These are phyloP conservation scores for Ptychochromis oligacanthus DNA, from an alignment of 2,113 vertebrate genomes.

Conservation along the genomic window DNA sequence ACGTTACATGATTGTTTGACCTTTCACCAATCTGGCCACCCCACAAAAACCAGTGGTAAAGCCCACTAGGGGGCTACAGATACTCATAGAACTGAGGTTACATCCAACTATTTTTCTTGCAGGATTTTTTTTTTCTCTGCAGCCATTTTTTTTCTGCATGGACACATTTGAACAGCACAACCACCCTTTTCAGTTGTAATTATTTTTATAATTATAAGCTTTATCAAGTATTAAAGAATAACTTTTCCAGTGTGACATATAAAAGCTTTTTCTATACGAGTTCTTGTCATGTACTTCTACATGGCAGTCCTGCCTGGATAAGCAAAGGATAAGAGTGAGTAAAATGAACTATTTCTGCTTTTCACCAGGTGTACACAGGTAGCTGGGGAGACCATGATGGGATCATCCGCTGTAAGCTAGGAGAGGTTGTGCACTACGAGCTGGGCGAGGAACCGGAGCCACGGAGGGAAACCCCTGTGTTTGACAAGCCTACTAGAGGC, in stretches of 20 bases:
- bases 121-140: neutral
- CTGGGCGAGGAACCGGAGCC: conserved; percentile 92
- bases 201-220: neutral
- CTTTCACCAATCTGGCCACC: too few species aligned
- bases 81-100: too few species aligned
- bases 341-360: neutral
- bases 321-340: neutral
- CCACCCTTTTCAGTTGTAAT: neutral
- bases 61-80: too few species aligned
- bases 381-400: conserved; percentile 94
- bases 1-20: neutral
- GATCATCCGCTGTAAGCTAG: conserved; percentile 93
- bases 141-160: neutral
- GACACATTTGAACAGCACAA: neutral
- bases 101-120: neutral
- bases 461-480: conserved; percentile 87
- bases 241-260: neutral
- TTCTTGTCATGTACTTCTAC: neutral
- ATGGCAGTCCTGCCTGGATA: too few species aligned
- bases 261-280: neutral
- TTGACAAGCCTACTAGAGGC: conserved; percentile 95
- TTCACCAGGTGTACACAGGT: conserved; percentile 90
- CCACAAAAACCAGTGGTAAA: too few species aligned
- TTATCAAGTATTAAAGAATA: neutral
- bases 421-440: conserved; percentile 87